Evolutionary conservation across 2,797 vertebrate species (phyloP).

Genomic region (Borostomias antarcticus): DNA sequence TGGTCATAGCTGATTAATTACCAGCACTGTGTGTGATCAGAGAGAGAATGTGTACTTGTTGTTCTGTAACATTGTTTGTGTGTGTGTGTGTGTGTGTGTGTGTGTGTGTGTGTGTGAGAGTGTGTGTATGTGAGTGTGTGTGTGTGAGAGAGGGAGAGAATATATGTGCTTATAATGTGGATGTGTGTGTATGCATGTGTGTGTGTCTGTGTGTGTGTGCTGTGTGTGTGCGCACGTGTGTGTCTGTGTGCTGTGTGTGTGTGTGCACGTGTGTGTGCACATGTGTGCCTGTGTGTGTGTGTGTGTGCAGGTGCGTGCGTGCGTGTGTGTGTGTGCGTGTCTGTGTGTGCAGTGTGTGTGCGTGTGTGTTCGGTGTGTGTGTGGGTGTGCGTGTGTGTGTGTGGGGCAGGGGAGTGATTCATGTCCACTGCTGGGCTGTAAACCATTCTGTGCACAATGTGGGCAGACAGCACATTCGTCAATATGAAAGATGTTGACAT

Average conservation of each 20-base stretch:
- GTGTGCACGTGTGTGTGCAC: background rate
- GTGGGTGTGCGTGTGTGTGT: background rate
- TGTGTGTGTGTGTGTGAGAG: background rate
- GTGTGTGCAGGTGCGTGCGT: background rate
- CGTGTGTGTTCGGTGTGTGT: background rate
- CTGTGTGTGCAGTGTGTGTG: background rate
- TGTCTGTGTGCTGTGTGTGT: background rate
- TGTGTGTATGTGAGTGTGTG: background rate
- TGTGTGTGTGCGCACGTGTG: background rate
- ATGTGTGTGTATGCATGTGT: too few species aligned
- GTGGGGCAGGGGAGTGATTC: conserved; percentile 92
- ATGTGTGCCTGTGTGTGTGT: background rate
- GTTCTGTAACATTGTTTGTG: background rate
- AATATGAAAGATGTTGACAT: conserved; percentile 99
- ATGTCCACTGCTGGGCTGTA: conserved; percentile 98
- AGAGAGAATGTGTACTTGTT: background rate
- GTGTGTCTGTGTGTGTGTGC: background rate
- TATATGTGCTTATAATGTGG: too few species aligned
- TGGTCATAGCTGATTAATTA: conserved; percentile 64
- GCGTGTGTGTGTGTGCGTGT: background rate
- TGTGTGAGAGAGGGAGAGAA: background rate
- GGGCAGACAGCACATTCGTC: conserved; percentile 99
- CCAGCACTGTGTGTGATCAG: conserved; percentile 3
- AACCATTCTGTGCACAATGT: conserved; percentile 98
- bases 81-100: background rate